Percentiles rank a stretch among this genome's conserved stretches.
phyloP scores from a whole-genome alignment of 2,888 invertebrate genomes.

The Argynnis bischoffii region DNA sequence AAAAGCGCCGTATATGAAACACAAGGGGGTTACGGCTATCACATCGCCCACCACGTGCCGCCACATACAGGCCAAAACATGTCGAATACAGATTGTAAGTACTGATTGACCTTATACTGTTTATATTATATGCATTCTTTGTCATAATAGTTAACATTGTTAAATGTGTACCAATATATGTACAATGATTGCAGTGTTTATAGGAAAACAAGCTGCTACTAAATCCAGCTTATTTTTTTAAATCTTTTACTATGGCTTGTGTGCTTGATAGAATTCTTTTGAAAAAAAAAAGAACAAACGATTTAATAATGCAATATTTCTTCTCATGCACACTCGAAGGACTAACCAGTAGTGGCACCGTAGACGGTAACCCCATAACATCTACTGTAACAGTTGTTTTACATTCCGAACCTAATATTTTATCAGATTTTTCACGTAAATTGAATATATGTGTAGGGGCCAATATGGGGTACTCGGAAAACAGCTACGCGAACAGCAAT shows the following conservation, averaged over 20 bases:
- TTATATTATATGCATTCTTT: background rate
- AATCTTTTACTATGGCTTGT: background rate
- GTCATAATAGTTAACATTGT: background rate
- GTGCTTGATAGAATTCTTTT: background rate
- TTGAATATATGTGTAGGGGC: constrained; percentile 81
- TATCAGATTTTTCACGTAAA: constrained; percentile 18
- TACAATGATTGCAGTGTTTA: too few relatives aligned
- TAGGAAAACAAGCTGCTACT: too few relatives aligned
- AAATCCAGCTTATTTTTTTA: background rate
- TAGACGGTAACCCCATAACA: constrained; percentile 54
- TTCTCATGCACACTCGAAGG: constrained; percentile 45
- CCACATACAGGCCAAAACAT: constrained; percentile 85
- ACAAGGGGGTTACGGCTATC: constrained; percentile 93
- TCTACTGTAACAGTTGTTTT: constrained; percentile 38
- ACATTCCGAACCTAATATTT: constrained; percentile 33
- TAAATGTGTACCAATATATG: too few relatives aligned
- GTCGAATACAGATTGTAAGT: constrained; percentile 91
- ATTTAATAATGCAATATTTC: constrained; percentile 29
- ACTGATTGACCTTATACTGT: constrained; percentile 1
- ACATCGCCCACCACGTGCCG: constrained; percentile 87
- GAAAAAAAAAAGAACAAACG: background rate
- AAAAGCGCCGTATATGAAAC: constrained; percentile 92
- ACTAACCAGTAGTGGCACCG: constrained; percentile 57
- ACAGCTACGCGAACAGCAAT: constrained; percentile 95
- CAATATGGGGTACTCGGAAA: constrained; percentile 95